Base-by-base conservation (phyloP, 2,113 vertebrate species). In the Sinocyclocheilus maitianheensis region DNA sequence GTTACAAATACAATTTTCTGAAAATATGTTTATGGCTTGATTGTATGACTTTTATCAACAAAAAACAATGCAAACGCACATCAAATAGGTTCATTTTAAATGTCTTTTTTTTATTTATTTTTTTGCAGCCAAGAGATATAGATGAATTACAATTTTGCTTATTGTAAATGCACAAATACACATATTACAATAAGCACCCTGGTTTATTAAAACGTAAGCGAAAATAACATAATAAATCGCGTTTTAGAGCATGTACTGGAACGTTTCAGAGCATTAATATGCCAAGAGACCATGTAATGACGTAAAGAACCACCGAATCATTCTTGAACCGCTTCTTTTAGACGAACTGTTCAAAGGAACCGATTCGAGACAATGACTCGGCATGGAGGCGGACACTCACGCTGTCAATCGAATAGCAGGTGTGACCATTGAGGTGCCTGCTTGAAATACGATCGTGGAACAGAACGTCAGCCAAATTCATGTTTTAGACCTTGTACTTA, bases 381-480 rank as follows among this genome's bases (percentile, higher is more conserved):
- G 37, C 12, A 43, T 10, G 18, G 78, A 84, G 93, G 93, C 89
- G 92, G 92, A 72, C 79, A 67, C 43, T 81, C 46, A 0, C 3
- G 4, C 62, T 87, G 90, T 89, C 90, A 89, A 80, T 90, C 79
- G 22, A n/a, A 9, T 58, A 3, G 22, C 7, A 81, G 30, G 3
- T 72, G 79, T 87, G 85, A 67, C 86, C 65, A 83, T 11, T 5
- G 20, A 7, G 65, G 6, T 3, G 92, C 93, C 94, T 92, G 90
- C 5, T 81, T 20, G 87, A 79, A 92, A 90, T 26, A 34, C 22
- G 30, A 22, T 9, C 12, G n/a, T 14, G 63, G 20, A 14, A n/a
- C 22, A 14, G 20, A 69, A 22, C n/a, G 1, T 48, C 26, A 22
- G 4, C 0, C 5, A 53, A 48, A 48, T 48, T 48, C 2, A 22